Evolutionary conservation across 2,888 invertebrate genomes (phyloP), one percentile per base, ranked within the genome.

Genomic region (Melanotus villosus): DNA sequence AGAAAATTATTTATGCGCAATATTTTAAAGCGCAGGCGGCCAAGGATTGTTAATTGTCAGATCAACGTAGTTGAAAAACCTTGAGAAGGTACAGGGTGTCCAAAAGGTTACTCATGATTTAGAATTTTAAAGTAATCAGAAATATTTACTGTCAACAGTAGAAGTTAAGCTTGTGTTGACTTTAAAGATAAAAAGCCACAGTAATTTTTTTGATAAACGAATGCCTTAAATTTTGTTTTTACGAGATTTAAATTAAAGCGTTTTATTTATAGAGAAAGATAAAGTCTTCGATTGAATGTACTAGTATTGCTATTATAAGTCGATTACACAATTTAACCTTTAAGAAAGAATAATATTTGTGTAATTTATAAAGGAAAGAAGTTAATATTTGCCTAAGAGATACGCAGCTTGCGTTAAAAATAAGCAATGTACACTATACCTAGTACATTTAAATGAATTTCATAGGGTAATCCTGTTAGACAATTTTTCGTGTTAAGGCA

Each of bases 351-450:
- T 19, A 50, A 26, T 26, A 50, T 50, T 50, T 50, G 14, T 23
- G 26, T n/a, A 30, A 26, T 30, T n/a, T n/a, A n/a, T 16, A 50
- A 16, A 52, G 34, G 52, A 16, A 52, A 26, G n/a, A 26, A 14
- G 34, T 52, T 52, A 32, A 14, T 52, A 52, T 52, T 32, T 52
- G 18, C 32, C 52, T 52, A 52, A 52, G 32, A 32, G 26, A 18
- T 26, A 16, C 50, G 52, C 52, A n/a, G 52, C 52, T 52, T 52
- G 52, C 32, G 52, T 52, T 52, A 52, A 30, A 7, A 26, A 30
- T 50, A 50, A 50, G 50, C 32, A 52, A 52, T 52, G 52, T 52
- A 52, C 23, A 52, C 52, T 52, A 52, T 52, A 52, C 10, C 23
- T 52, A 52, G 52, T 12, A 30, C 52, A 52, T 52, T 52, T 32